phyloP scores from a whole-genome alignment of 2,113 vertebrate species.

The Pseudolaguvia tuberculata region DNA sequence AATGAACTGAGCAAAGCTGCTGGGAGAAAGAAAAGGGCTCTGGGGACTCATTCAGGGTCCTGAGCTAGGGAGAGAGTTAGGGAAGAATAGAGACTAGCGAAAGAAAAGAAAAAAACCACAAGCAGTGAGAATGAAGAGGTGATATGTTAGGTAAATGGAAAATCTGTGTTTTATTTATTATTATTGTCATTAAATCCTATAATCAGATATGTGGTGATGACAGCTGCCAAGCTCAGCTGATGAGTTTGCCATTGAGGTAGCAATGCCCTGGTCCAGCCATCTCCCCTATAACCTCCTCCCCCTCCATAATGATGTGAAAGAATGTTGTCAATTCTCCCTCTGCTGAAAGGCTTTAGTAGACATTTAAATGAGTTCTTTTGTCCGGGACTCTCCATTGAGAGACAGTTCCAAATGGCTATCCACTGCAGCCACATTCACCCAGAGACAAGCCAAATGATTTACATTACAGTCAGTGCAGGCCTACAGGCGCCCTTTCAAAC shows the following conservation, averaged over 20 bases:
- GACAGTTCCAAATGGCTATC: constrained; percentile 66
- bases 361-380: constrained; percentile 75
- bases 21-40: constrained; percentile 68
- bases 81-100: not conserved
- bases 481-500: constrained; percentile 49
- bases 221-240: constrained; percentile 62
- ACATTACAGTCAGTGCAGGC: constrained; percentile 61
- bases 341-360: constrained; percentile 69
- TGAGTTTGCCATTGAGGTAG: constrained; percentile 51
- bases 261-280: constrained; percentile 45
- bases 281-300: constrained; percentile 60
- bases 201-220: constrained; percentile 46
- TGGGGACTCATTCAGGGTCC: constrained; percentile 71
- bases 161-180: not conserved
- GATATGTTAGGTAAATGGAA: constrained; percentile 54
- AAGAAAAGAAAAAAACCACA: constrained; percentile 25
- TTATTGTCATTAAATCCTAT: constrained; percentile 27
- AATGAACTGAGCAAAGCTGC: constrained; percentile 74
- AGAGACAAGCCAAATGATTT: constrained; percentile 59
- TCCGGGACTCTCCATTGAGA: constrained; percentile 63
- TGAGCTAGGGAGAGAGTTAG: constrained; percentile 57
- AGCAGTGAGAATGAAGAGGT: constrained; percentile 41
- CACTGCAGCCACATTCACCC: constrained; percentile 63
- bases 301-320: constrained; percentile 75
- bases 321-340: constrained; percentile 73